A percentile compares a stretch with the other conserved stretches of the same genome.
Conservation (phyloP, 92 coral and sea anemone genomes). For the Plumapathes pennacea region DNA sequence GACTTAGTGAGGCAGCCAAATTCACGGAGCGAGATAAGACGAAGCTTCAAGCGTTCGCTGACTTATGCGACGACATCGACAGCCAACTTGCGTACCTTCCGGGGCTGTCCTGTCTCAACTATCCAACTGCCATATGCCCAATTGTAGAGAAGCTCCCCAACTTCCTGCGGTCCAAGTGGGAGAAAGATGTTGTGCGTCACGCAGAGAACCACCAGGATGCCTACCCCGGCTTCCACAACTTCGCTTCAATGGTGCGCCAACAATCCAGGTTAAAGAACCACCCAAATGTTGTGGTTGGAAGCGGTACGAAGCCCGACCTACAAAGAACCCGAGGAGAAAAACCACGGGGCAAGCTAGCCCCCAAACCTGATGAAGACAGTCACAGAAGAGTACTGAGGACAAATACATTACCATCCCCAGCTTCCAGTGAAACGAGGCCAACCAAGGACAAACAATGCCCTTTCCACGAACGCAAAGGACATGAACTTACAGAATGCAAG, state of each 20-base stretch:
- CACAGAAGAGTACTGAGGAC: constrained; percentile 7
- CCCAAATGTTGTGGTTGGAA: constrained; percentile 14
- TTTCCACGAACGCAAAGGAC: constrained; percentile 32
- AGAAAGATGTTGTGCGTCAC: constrained; percentile 35
- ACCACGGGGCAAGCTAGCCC: too few relatives aligned
- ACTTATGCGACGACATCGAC: constrained; percentile 41
- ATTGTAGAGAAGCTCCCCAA: constrained; percentile 31
- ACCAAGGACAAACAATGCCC: constrained; percentile 9
- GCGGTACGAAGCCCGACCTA: neutral
- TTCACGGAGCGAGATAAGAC: constrained; percentile 17
- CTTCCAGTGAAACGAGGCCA: neutral
- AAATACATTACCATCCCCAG: neutral
- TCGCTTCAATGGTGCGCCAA: constrained; percentile 15
- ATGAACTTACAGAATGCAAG: constrained; percentile 24
- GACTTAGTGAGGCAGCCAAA: constrained; percentile 6
- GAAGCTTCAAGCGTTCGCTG: constrained; percentile 28
- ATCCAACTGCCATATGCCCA: constrained; percentile 33
- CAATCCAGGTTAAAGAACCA: constrained; percentile 17
- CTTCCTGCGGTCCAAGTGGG: constrained; percentile 36
- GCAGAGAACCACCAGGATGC: constrained; percentile 39
- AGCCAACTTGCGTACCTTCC: constrained; percentile 39
- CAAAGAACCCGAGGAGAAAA: neutral
- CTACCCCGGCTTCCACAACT: constrained; percentile 30
- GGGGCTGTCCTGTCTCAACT: constrained; percentile 41
- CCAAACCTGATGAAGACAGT: neutral